Base-by-base conservation (phyloP, 2,888 invertebrate species). In the Hyalella azteca region DNA sequence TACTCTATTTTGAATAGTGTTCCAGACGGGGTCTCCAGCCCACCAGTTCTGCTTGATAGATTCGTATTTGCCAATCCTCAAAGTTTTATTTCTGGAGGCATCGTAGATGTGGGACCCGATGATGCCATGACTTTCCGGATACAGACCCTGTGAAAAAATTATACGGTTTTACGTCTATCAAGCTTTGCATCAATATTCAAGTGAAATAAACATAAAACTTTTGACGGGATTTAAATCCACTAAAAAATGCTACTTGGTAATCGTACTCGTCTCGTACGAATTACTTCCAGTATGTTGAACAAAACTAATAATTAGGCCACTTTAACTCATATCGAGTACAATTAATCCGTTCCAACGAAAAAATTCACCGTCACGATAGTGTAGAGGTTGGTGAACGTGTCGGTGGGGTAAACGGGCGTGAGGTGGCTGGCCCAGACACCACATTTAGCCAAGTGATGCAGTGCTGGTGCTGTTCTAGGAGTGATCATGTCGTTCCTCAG, bases 41-140 rank as follows among this genome's bases (percentile, higher is more conserved):
- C 84, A 84, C 84, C 84, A 84, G 11, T 49, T 40, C 13, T 76
- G 22, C 13, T 41, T 41, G 13, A 19, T 15, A 49, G 50, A 76
- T 15, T 50, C 60, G 15, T 66, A 45, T 0, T n/a, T 32, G 36
- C 59, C 49, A 19, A 22, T 11, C 5, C 73, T 48, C 45, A 84
- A 83, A 0, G 73, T 78, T 41, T 78, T 79, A 15, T 79, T 76
- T n/a, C 41, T 36, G 5, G 19, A 15, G 2, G 79, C 79, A 40
- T 84, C 84, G 41, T 79, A 78, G 82, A 84, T 84, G 13, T 73
- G 19, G 32, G 79, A 66, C 36, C 79, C 79, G 7, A 84, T 66
- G 32, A 84, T 78, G n/a, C 84, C 84, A 41, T 84, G 84, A 40
- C 81, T 82, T 77, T 84, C 84, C 4, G 84, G 82, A 54, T 82